These are phyloP conservation scores for Myotis brandtii DNA, from an alignment of 2,113 vertebrate species.

Conservation along the genomic window DNA sequence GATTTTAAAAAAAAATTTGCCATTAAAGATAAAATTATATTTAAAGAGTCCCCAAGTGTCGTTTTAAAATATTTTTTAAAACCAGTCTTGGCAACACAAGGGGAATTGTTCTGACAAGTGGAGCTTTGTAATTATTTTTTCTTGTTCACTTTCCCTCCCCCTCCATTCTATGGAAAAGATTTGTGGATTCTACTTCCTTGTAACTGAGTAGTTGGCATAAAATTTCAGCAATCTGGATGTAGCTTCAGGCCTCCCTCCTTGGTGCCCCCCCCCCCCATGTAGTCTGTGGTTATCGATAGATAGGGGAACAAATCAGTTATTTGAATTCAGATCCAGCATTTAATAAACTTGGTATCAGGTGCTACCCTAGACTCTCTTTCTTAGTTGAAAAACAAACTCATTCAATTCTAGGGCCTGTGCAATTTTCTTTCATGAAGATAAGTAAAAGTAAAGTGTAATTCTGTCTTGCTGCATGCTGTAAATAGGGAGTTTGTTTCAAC, in stretches of 20 bases:
- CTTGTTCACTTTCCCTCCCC: neutral
- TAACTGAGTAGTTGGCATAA: slow-evolving; percentile 17
- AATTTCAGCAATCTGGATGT: slow-evolving; percentile 10
- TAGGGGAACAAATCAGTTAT: neutral
- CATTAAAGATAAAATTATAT: neutral
- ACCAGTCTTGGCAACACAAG: neutral
- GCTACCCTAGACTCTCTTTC: neutral
- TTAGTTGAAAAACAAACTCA: neutral
- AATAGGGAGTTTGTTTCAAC: slow-evolving; percentile 49
- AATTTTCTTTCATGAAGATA: slow-evolving; percentile 2
- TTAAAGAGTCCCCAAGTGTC: neutral
- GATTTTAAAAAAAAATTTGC: neutral
- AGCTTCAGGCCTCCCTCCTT: neutral
- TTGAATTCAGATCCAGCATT: slow-evolving; percentile 31
- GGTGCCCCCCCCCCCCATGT: neutral
- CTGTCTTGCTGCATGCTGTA: neutral
- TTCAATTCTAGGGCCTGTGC: neutral
- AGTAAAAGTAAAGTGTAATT: slow-evolving; percentile 39
- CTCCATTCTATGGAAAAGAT: slow-evolving; percentile 27
- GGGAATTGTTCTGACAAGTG: slow-evolving; percentile 35
- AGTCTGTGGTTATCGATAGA: neutral
- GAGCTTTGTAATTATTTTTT: slow-evolving; percentile 25
- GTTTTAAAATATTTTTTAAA: neutral
- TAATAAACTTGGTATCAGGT: slow-evolving; percentile 33
- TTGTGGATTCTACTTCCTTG: neutral